phyloP scores from a whole-genome alignment of 2,113 vertebrate species.

The Xenopus borealis region DNA sequence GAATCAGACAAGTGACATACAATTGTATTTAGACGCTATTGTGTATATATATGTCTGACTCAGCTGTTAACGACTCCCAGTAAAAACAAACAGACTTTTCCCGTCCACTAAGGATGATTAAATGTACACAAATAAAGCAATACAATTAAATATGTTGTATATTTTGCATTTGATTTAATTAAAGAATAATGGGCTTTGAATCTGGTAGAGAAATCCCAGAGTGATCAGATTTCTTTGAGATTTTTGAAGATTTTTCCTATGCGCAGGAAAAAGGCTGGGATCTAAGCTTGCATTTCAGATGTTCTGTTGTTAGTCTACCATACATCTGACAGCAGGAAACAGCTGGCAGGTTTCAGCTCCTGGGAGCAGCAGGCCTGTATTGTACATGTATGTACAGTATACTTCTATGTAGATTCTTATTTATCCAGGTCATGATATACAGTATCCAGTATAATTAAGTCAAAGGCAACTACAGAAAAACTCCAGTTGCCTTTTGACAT shows the following conservation, averaged over 20 bases:
- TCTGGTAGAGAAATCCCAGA: conserved; percentile 13
- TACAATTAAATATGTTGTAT: conserved; percentile 3
- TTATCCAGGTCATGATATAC: too few species aligned
- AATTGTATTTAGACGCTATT: too few species aligned
- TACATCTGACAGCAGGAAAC: too few species aligned
- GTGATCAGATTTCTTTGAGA: conserved; percentile 22
- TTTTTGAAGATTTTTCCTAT: not conserved
- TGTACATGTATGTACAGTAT: too few species aligned
- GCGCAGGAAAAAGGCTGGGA: not conserved
- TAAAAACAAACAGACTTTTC: conserved; percentile 37
- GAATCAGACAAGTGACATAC: too few species aligned
- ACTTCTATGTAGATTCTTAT: too few species aligned
- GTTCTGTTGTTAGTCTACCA: too few species aligned
- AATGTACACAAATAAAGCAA: conserved; percentile 3
- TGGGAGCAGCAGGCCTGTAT: too few species aligned
- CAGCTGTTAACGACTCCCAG: conserved; percentile 3
- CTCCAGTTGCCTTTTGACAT: too few species aligned
- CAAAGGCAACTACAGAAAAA: too few species aligned
- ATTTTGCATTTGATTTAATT: conserved; percentile 29
- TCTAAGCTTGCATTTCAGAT: not conserved
- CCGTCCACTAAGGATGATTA: conserved; percentile 23
- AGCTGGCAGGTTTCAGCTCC: too few species aligned
- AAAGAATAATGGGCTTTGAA: not conserved
- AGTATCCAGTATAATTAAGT: too few species aligned
- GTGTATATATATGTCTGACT: not conserved